These are phyloP conservation scores for Anabas testudineus DNA, from an alignment of 2,797 vertebrate species.

Conservation along the genomic window DNA sequence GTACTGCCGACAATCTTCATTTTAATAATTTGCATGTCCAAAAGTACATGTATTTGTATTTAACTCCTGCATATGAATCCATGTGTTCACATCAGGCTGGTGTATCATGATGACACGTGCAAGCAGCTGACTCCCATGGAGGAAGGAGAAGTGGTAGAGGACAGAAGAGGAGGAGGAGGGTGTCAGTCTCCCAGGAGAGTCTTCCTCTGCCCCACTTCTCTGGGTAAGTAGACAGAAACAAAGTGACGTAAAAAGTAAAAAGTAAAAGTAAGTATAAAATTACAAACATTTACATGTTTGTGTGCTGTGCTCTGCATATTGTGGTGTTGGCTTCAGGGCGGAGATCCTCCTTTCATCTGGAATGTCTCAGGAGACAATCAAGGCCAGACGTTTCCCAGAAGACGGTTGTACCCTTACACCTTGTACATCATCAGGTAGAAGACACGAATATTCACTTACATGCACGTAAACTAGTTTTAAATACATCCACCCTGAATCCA, in stretches of 20 bases:
- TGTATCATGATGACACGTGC: constrained; percentile 93
- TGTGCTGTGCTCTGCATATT: constrained; percentile 7
- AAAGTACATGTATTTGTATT: not conserved
- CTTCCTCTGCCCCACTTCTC: constrained; percentile 92
- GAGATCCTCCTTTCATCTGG: constrained; percentile 96
- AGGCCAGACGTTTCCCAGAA: constrained; percentile 92
- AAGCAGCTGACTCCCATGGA: constrained; percentile 92
- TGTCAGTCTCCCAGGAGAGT: constrained; percentile 91
- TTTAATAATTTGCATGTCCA: not conserved
- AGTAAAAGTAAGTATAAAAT: too few relatives aligned
- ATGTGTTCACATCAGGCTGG: constrained; percentile 83
- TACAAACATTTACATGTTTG: not conserved
- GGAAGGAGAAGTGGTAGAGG: constrained; percentile 80
- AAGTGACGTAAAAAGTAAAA: not conserved
- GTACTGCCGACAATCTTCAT: constrained; percentile 73
- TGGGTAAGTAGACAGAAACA: constrained; percentile 81
- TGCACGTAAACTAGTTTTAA: constrained; percentile 10
- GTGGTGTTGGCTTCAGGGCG: constrained; percentile 81
- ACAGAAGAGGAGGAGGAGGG: constrained; percentile 78
- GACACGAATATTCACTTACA: constrained; percentile 2
- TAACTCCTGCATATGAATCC: constrained; percentile 23
- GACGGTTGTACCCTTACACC: constrained; percentile 92
- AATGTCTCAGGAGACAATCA: constrained; percentile 95
- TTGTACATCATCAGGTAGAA: constrained; percentile 96
- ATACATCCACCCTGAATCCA: too few relatives aligned